Percentiles rank a stretch among this genome's conserved stretches.
Evolutionary conservation across 2,113 vertebrate genomes (phyloP).

Genomic region (Pluvialis apricaria): DNA sequence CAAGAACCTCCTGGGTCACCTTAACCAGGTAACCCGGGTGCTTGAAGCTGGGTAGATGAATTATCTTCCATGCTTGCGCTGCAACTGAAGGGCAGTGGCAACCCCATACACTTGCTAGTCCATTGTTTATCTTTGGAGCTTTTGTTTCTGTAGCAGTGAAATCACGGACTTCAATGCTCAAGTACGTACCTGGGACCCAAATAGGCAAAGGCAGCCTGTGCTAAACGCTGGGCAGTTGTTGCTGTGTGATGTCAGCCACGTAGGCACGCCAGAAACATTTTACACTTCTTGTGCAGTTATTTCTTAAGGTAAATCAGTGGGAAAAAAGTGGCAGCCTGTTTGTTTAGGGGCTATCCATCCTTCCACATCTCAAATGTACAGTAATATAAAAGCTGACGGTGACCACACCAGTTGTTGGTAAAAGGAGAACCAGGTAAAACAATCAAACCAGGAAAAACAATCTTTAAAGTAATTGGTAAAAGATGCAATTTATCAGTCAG

Average conservation of each 20-base stretch:
- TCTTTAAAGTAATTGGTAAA: background rate
- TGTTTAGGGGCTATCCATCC: background rate
- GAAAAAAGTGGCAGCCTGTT: background rate
- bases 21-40: background rate
- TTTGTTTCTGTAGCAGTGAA: background rate
- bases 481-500: background rate
- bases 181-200: background rate
- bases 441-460: background rate
- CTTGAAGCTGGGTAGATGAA: background rate
- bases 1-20: background rate
- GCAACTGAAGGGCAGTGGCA: background rate
- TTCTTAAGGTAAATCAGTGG: background rate
- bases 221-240: background rate
- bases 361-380: background rate
- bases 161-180: background rate
- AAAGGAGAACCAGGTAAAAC: background rate
- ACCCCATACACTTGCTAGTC: background rate
- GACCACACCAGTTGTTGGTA: background rate
- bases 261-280: background rate
- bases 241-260: no score
- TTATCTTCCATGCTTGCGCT: background rate
- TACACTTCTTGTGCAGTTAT: no score
- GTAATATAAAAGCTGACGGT: background rate
- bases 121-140: background rate
- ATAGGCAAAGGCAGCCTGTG: accelerated